Evolutionary conservation across 2,113 vertebrate species (phyloP), one percentile per base, ranked within the genome.

Genomic region (Okapia johnstoni): DNA sequence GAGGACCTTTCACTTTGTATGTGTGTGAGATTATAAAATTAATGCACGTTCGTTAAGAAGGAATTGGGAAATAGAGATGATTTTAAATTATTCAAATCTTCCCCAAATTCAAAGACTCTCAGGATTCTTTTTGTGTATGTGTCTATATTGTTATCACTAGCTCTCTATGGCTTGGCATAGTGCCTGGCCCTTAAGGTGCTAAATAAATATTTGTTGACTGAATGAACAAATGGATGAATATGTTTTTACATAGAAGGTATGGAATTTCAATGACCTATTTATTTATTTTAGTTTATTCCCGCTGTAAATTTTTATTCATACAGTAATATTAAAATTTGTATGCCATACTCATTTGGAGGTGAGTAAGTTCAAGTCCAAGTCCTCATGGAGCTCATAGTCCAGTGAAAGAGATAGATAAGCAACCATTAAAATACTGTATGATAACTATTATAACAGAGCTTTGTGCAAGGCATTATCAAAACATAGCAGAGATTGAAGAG

Each of bases 401-500:
- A 96, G 25, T 93, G 66, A 96, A 96, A 97, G 94, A 88, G 77
- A 87, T 7, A 80, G 97, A 94, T 97, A 97, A 98, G 77, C 92
- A 87, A 80, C 61, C 93, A 61, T 89, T 88, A 96, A 94, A 96
- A 90, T 97, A 55, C 60, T 83, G 0, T 85, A 16, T 93, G 79
- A 96, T 97, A 91, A 81, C 48, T 85, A 0, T 92, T 83, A 86
- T 73, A 85, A 77, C n/a, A 87, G 46, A 97, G 46, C 86, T 88
- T 76, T 91, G 55, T 93, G 26, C n/a, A 88, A 30, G 54, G 57
- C 77, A 95, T 80, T 93, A 77, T 83, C 61, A 89, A 88, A 76
- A 33, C 81, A 94, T 10, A 94, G 80, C 92, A 16, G 36, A 88
- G 88, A 94, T n/a, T 66, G 43, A 93, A 7, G 21, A 79, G 79